A percentile compares a stretch with the other conserved stretches of the same genome.
Evolutionary conservation across 2,888 invertebrate genomes (phyloP).

Genomic region (Polietes domitor): DNA sequence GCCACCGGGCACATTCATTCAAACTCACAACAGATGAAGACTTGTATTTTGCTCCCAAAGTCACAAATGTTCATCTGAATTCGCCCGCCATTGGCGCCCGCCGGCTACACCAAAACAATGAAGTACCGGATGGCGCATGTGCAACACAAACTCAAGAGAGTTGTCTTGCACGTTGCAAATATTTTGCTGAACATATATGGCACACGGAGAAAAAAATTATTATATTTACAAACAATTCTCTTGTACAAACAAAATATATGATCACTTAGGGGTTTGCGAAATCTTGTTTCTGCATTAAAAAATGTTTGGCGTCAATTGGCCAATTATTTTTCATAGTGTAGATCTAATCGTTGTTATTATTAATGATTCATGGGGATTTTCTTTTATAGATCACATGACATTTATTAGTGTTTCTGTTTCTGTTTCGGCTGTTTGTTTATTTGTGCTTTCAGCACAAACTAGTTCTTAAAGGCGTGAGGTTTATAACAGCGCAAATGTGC

Average conservation of each 20-base stretch:
- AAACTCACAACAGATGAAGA: neutral
- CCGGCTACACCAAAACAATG: neutral
- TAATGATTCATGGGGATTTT: constrained; percentile 12
- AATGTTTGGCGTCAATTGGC: too few relatives aligned
- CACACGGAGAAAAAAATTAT: neutral
- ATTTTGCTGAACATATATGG: neutral
- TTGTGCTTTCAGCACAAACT: constrained; percentile 18
- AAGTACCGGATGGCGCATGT: constrained; percentile 5
- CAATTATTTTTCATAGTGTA: neutral
- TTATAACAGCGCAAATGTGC: constrained; percentile 2
- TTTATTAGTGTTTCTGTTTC: constrained; percentile 26
- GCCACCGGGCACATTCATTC: neutral
- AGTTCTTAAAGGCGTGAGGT: constrained; percentile 53
- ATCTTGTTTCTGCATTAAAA: too few relatives aligned
- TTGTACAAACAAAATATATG: neutral
- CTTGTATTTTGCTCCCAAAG: constrained; percentile 15
- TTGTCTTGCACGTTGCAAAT: neutral
- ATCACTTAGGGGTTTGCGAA: too few relatives aligned
- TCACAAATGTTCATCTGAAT: constrained; percentile 2
- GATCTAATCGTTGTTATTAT: neutral
- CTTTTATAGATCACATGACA: constrained; percentile 48
- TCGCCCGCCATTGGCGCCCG: neutral
- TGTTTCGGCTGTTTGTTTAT: neutral
- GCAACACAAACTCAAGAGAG: constrained; percentile 2
- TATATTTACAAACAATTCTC: neutral